Base-by-base conservation (phyloP, 2,797 vertebrate species). In the Sebastes iracundus region DNA sequence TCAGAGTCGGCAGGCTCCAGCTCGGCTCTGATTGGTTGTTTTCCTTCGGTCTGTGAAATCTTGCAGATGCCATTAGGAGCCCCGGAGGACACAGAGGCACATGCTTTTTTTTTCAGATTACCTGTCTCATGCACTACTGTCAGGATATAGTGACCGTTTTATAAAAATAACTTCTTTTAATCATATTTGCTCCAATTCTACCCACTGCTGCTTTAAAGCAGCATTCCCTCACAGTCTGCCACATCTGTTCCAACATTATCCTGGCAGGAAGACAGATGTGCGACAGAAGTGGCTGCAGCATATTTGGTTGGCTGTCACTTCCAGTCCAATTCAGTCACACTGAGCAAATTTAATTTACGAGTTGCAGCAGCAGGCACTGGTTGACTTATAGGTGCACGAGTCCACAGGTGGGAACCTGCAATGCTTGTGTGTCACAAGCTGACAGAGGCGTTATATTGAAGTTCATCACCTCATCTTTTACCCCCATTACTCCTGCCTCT, bases 191-290 rank as follows among this genome's bases (percentile, higher is more conserved):
- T 49, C 46, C 14, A 46, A 0, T 46, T 46, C 42, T 46, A 46
- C 42, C 42, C 18, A 49, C 46, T 49, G 16, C 16, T 20, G 46
- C 46, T 49, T 49, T 20, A 63, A 28, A 80, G 66, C 67, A 28
- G 33, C 61, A 9, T 6, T 59, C 33, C 38, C 72, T 68, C 58
- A 9, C 76, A 30, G 66, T 46, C 42, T 80, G 68, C 72, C 28
- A 55, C 75, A 64, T 82, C 62, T 80, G 68, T 59, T 79, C 68
- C 25, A 77, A 64, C 75, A 28, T 66, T 16, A 38, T 66, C 70
- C 55, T 7, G 52, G 72, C 59, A 77, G 59, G 53, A 59, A 72
- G 71, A 73, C 81, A 59, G 76, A 85, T 70, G 76, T 67, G 71
- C 33, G 74, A 62, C 59, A 71, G 46, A 49, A 68, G 67, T 6